Conservation (phyloP, 1,140 invertebrate species). For the Manduca sexta region DNA sequence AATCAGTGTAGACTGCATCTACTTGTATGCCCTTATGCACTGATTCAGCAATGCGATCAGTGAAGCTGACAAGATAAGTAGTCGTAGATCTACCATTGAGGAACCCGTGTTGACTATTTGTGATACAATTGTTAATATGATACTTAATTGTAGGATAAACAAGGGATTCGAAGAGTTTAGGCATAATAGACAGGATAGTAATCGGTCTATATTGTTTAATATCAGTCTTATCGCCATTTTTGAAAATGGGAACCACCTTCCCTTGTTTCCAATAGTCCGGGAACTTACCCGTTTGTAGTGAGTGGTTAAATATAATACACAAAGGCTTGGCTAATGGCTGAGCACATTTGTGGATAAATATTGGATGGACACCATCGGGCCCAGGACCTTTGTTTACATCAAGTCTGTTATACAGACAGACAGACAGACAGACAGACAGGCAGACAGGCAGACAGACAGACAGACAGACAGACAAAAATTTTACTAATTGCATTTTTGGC, state of each 20-base stretch:
- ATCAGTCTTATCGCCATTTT: constrained; percentile 12
- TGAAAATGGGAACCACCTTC: constrained; percentile 21
- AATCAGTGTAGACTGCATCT: constrained; percentile 13
- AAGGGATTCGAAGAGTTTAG: constrained; percentile 20
- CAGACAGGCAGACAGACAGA: too few relatives aligned
- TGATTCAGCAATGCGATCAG: neutral
- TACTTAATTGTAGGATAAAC: neutral
- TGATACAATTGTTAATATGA: constrained; percentile 1
- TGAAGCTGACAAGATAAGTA: constrained; percentile 6
- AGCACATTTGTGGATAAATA: constrained; percentile 4
- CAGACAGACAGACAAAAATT: too few relatives aligned
- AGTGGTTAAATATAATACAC: constrained; percentile 13
- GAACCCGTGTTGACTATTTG: constrained; percentile 12
- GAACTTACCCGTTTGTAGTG: constrained; percentile 11
- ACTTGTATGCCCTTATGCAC: constrained; percentile 4
- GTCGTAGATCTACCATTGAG: constrained; percentile 1
- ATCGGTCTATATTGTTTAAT: constrained; percentile 28
- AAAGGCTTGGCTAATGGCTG: constrained; percentile 4
- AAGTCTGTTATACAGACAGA: too few relatives aligned
- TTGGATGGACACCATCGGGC: constrained; percentile 6
- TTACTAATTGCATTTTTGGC: too few relatives aligned
- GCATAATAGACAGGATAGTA: constrained; percentile 18
- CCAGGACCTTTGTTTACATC: constrained; percentile 8
- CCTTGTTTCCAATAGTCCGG: constrained; percentile 21
- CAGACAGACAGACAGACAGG: too few relatives aligned